Base-by-base conservation (phyloP, 53 echinoderm and acorn worm species). In the Glandiceps talaboti region DNA sequence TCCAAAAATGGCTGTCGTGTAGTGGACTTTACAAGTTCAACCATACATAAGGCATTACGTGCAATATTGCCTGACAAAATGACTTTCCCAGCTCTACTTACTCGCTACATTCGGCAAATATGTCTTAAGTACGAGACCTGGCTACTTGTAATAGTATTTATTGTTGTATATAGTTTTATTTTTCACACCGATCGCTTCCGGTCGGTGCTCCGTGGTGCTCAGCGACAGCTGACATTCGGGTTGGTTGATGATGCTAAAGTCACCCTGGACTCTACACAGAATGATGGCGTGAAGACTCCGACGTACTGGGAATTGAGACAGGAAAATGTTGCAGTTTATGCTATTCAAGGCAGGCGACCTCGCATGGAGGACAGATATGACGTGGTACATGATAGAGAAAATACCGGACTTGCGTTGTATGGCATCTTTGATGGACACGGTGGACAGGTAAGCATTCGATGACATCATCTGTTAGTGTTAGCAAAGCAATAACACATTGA, bases 341-440 rank as follows among this genome's bases (percentile, higher is more conserved):
- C 90, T 1, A 92, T 95, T 27, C 96, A 95, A 80, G 96, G 96
- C 30, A 80, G 92, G 32, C 74, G 96, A 29, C 92, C 92, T 0
- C 82, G 84, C 1, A 95, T 95, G 96, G 96, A 95, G 76, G 96
- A 95, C 79, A 84, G 96, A 26, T 95, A 88, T 77, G 92, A 95
- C 86, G 88, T 88, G 28, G 92, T 85, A 29, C 86, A 90, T 14
- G 92, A 88, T 74, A 76, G 84, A 73, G 84, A 86, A 81, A 28
- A 88, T 33, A 85, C 90, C 31, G 90, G 88, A n/a, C 74, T 95
- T 14, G 81, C 86, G 1, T 77, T 94, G 33, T 95, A 82, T 73
- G 92, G 96, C 1, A 88, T 95, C 33, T 95, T 90, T 86, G 96
- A 95, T 85, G 96, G 96, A 0, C 96, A 95, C 75, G 96, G 96